A percentile compares a stretch with the other conserved stretches of the same genome.
phyloP scores from a whole-genome alignment of 2,888 invertebrate species.

The Erebia aethiops region DNA sequence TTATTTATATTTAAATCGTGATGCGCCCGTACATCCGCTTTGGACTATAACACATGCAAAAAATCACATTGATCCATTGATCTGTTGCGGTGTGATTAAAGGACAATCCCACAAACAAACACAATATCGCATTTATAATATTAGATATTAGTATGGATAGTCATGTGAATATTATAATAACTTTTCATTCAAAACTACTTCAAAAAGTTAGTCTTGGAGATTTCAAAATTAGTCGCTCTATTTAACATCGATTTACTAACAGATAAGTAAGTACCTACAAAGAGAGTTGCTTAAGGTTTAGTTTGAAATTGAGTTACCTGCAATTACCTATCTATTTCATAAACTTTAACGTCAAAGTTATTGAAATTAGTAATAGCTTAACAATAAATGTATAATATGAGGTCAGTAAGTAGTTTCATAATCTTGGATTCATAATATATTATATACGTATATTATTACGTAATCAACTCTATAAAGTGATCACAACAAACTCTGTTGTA shows the following conservation, averaged over 20 bases:
- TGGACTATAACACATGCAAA: no score
- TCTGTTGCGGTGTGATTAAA: no score
- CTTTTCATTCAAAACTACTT: neutral
- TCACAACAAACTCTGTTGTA: no score
- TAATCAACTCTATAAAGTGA: no score
- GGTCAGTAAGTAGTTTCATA: no score
- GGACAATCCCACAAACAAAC: no score
- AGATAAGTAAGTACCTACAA: slow-evolving; percentile 12
- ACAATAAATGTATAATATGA: neutral
- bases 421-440: no score
- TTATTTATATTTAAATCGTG: no score
- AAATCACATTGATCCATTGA: no score
- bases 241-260: slow-evolving; percentile 22
- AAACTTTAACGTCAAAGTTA: slow-evolving; percentile 1
- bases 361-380: neutral
- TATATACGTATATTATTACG: no score
- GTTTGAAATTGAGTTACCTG: slow-evolving; percentile 11
- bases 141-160: neutral
- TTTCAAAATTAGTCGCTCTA: slow-evolving; percentile 23
- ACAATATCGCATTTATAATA: neutral
- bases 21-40: no score
- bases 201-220: slow-evolving; percentile 14
- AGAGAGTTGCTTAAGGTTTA: slow-evolving; percentile 11
- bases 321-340: neutral
- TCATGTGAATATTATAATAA: neutral